Conservation (phyloP, 1,140 invertebrate species). For the Paralvinella palmiformis region DNA sequence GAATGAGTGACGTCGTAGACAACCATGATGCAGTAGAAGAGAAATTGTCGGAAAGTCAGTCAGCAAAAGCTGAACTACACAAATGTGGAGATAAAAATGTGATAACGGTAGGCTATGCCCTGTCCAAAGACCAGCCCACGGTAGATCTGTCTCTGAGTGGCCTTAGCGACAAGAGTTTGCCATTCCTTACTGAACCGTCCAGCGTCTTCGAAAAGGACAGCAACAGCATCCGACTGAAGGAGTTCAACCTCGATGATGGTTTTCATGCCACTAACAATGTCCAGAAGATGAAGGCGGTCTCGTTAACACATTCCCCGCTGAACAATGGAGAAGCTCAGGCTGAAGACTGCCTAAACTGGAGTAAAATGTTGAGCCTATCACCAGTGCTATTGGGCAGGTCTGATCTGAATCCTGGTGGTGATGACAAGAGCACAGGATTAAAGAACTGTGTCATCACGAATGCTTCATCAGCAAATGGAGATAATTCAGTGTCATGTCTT, state of each 20-base stretch:
- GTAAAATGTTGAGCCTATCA: too few relatives aligned
- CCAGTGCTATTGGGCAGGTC: neutral
- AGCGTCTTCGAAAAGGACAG: too few relatives aligned
- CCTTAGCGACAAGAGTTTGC: neutral
- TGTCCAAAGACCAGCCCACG: slow-evolving; percentile 1
- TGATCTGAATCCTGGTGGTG: neutral
- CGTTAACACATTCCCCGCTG: neutral
- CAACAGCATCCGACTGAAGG: neutral
- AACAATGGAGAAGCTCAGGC: too few relatives aligned
- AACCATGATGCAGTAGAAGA: neutral
- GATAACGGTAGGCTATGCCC: slow-evolving; percentile 10
- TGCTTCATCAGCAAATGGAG: too few relatives aligned
- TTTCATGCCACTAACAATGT: neutral
- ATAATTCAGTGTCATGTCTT: too few relatives aligned
- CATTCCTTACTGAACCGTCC: too few relatives aligned
- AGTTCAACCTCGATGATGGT: neutral
- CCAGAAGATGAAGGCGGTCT: neutral
- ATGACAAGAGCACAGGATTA: too few relatives aligned
- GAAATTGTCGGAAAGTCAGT: neutral
- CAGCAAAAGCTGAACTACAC: neutral
- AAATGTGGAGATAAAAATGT: neutral
- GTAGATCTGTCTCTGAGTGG: neutral
- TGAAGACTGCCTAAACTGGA: neutral
- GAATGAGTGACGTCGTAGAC: too few relatives aligned
- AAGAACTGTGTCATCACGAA: too few relatives aligned